Evolutionary conservation across 2,113 vertebrate genomes (phyloP).

Genomic region (Naja naja): DNA sequence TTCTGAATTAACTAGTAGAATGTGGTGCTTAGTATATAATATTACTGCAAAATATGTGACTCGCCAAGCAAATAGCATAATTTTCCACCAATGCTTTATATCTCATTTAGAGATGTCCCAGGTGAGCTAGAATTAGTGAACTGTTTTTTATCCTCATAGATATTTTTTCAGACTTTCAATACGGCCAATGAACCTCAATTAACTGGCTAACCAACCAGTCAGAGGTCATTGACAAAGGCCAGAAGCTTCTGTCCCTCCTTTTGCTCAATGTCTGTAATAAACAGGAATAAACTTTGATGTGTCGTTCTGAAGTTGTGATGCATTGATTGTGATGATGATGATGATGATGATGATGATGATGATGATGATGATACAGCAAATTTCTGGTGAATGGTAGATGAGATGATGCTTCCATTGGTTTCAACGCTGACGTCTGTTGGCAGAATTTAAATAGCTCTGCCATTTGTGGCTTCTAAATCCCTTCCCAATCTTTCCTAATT

Average conservation of each 20-base stretch:
- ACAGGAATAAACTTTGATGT: background rate
- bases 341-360: background rate
- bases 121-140: background rate
- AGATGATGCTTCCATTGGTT: background rate
- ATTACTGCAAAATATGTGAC: background rate
- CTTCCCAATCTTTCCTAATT: slow-evolving; percentile 29
- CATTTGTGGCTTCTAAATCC: slow-evolving; percentile 10
- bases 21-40: too few relatives aligned
- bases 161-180: background rate
- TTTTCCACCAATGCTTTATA: too few relatives aligned
- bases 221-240: background rate
- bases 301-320: background rate
- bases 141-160: background rate
- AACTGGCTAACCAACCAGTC: background rate
- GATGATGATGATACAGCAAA: background rate
- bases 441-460: slow-evolving; percentile 16
- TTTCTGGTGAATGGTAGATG: background rate
- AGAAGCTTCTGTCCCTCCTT: background rate
- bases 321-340: background rate
- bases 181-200: background rate
- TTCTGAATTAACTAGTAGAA: too few relatives aligned
- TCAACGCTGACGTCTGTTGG: background rate
- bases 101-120: background rate
- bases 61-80: background rate
- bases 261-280: background rate